These are phyloP conservation scores for Bombylius discolor DNA, from an alignment of 2,888 invertebrate species.

Conservation along the genomic window DNA sequence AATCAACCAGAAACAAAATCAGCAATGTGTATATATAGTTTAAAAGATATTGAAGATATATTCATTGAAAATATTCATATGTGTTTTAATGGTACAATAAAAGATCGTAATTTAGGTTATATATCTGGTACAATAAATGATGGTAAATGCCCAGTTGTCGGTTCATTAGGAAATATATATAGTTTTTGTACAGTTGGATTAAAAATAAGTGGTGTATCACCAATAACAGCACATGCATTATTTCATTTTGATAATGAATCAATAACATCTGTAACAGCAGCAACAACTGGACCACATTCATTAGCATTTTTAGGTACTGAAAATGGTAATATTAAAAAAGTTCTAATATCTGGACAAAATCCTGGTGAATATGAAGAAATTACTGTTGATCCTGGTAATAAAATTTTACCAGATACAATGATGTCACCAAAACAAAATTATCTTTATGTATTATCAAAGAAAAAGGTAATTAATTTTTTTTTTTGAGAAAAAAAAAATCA, in stretches of 20 bases:
- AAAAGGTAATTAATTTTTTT: constrained; percentile 41
- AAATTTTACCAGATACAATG: constrained; percentile 74
- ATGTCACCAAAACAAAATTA: constrained; percentile 73
- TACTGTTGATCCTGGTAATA: constrained; percentile 62
- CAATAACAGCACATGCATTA: constrained; percentile 64
- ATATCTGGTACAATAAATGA: constrained; percentile 83
- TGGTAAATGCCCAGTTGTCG: constrained; percentile 78
- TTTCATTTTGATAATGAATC: constrained; percentile 68
- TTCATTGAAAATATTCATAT: constrained; percentile 95
- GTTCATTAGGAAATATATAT: constrained; percentile 77
- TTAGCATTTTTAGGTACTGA: constrained; percentile 88
- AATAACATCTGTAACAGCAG: constrained; percentile 72
- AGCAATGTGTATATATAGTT: constrained; percentile 84
- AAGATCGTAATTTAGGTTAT: constrained; percentile 82
- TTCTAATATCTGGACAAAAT: constrained; percentile 50
- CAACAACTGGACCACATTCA: constrained; percentile 81
- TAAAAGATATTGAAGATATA: constrained; percentile 79
- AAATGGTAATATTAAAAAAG: constrained; percentile 77
- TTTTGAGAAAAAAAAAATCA: too few relatives aligned
- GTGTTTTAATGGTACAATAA: constrained; percentile 91
- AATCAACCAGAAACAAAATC: constrained; percentile 72
- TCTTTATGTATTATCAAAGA: constrained; percentile 70
- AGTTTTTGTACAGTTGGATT: constrained; percentile 86
- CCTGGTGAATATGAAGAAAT: constrained; percentile 81
- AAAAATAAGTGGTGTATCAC: constrained; percentile 80